phyloP scores from a whole-genome alignment of 2,888 invertebrate genomes.

The Adela reaumurella region DNA sequence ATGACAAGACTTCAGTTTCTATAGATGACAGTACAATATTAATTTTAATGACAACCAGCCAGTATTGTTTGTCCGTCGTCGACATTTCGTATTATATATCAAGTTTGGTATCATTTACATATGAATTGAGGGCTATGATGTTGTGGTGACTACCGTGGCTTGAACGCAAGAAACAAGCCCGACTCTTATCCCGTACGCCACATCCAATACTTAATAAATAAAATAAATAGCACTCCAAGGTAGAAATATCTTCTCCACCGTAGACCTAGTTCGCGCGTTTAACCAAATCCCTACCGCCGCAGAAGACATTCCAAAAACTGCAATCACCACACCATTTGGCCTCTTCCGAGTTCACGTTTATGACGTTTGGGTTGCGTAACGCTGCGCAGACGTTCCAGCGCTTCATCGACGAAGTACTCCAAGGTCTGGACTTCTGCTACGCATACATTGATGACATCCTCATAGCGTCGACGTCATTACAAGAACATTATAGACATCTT shows the following conservation, averaged over 20 bases:
- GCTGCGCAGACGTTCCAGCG: slow-evolving; percentile 26
- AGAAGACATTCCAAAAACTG: slow-evolving; percentile 21
- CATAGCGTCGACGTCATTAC: too few species aligned
- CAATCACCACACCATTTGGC: slow-evolving; percentile 19
- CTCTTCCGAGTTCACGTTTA: slow-evolving; percentile 19
- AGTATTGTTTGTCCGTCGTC: too few species aligned
- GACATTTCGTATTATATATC: too few species aligned
- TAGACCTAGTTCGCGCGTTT: slow-evolving; percentile 20
- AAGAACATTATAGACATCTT: slow-evolving; percentile 18
- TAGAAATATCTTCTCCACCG: slow-evolving; percentile 13
- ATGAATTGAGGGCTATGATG: too few species aligned
- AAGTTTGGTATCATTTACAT: too few species aligned
- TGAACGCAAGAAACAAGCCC: slow-evolving; percentile 15
- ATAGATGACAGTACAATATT: too few species aligned
- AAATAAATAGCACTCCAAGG: slow-evolving; percentile 11
- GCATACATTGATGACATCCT: too few species aligned
- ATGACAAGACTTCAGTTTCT: too few species aligned
- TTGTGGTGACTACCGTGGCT: slow-evolving; percentile 19
- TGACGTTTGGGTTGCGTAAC: slow-evolving; percentile 26
- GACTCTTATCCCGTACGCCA: slow-evolving; percentile 16
- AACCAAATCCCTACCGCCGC: slow-evolving; percentile 20
- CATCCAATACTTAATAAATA: slow-evolving; percentile 16
- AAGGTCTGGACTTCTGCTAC: too few species aligned
- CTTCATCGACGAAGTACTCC: slow-evolving; percentile 18
- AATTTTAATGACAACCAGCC: too few species aligned